Evolutionary conservation across 2,888 invertebrate species (phyloP).

Genomic region (Caenorhabditis wallacei): DNA sequence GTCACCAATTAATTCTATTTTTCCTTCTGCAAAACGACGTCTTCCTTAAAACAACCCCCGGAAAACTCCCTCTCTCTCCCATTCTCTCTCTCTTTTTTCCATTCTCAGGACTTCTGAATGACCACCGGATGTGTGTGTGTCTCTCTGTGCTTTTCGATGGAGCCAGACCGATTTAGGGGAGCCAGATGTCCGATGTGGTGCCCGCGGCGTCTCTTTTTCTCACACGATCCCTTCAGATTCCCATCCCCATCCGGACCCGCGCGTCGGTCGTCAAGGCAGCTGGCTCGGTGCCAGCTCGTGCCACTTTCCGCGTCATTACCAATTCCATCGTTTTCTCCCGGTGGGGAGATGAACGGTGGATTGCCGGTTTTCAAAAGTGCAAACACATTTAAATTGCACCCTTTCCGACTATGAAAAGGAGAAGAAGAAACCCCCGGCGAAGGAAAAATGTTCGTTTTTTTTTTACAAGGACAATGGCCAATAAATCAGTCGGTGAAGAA

Average conservation of each 20-base stretch:
- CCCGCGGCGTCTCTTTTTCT: constrained; percentile 28
- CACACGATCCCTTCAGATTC: constrained; percentile 26
- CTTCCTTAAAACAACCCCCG: not conserved
- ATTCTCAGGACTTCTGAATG: constrained; percentile 10
- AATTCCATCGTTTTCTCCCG: constrained; percentile 26
- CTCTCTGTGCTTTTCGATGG: not conserved
- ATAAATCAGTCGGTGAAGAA: constrained; percentile 47
- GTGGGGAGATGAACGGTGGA: not conserved
- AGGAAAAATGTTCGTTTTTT: constrained; percentile 20
- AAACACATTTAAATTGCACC: constrained; percentile 59
- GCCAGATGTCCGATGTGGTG: constrained; percentile 46
- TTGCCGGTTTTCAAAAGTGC: constrained; percentile 52
- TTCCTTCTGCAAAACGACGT: not conserved
- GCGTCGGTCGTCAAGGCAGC: constrained; percentile 55
- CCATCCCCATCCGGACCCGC: constrained; percentile 42
- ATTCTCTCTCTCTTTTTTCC: not conserved
- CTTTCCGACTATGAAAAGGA: constrained; percentile 15
- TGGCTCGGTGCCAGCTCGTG: constrained; percentile 50
- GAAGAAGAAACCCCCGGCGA: too few relatives aligned
- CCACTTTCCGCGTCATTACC: constrained; percentile 55
- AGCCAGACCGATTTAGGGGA: constrained; percentile 49
- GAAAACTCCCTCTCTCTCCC: constrained; percentile 13
- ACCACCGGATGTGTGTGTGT: constrained; percentile 47
- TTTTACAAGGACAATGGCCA: constrained; percentile 49
- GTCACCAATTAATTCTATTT: constrained; percentile 6